These are phyloP conservation scores for Catharus ustulatus DNA, from an alignment of 2,797 vertebrate species.

Conservation along the genomic window DNA sequence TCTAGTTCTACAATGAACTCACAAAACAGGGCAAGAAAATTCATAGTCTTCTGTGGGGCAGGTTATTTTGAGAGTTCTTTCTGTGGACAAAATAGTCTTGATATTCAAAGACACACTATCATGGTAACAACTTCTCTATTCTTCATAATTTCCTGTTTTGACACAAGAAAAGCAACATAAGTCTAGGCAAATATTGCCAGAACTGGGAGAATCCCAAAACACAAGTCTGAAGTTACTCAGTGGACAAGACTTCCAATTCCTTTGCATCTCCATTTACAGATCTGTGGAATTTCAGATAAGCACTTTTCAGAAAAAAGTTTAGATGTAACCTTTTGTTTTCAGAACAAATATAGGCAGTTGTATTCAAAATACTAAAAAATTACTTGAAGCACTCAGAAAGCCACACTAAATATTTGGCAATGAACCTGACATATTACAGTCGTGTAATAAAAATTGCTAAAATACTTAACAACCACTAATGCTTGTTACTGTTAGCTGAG, in stretches of 20 bases:
- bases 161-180: background rate
- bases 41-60: background rate
- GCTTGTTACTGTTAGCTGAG: background rate
- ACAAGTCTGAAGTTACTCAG: background rate
- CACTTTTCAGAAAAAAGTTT: background rate
- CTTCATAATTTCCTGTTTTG: background rate
- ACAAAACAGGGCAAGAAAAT: background rate
- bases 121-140: background rate
- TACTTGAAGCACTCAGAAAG: background rate
- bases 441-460: background rate
- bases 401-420: background rate
- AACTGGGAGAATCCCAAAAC: background rate
- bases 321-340: background rate
- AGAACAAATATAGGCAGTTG: background rate
- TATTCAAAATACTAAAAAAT: background rate
- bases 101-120: background rate
- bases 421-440: background rate
- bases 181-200: background rate
- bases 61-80: background rate
- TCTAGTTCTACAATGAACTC: background rate
- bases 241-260: background rate
- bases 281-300: background rate
- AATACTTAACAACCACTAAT: background rate
- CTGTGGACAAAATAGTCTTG: background rate
- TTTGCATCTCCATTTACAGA: background rate